Evolutionary conservation across 2,797 vertebrate species (phyloP), one percentile per base, ranked within the genome.

Genomic region (Hydrocynus forskahlii): DNA sequence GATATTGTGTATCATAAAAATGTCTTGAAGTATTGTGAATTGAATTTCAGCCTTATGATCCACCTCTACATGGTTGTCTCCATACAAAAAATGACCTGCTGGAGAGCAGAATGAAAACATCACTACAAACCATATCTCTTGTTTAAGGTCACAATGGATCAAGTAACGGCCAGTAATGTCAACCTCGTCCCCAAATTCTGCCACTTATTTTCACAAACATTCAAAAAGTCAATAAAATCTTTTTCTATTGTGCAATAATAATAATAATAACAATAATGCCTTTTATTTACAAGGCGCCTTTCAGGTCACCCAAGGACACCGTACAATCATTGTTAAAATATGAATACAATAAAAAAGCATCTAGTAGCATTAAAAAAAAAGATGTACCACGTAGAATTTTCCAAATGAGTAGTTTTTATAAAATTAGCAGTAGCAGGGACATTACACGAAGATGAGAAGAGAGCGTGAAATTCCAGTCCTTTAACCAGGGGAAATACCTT

Each of bases 401-500:
- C 48, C 55, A 48, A 35, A 19, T 23, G 17, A 75, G 21, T 60
- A 48, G 23, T 43, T 21, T 60, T 43, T 16, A 21, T 48, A 21
- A 35, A 48, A 12, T 21, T 1, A 68, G 40, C 13, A 68, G 66
- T 35, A 6, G 16, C n/a, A n/a, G 3, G 10, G 9, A 16, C 4
- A 14, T 7, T 55, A 8, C 1, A 21, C 8, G 16, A 14, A 40
- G 64, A 69, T 5, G 25, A 48, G 19, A 78, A 78, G 9, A 78
- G 9, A 78, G 21, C 2, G 14, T 35, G 13, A 63, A 16, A 63
- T 25, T 13, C 23, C 10, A 43, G 29, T 66, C 17, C 8, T 10
- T 9, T 23, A 43, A 43, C 0, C 16, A 1, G 35, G 64, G 76
- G 69, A 78, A 78, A 5, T 14, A 70, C 66, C 76, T 60, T 66